Conservation (phyloP, 2,888 invertebrate genomes). For the Trachelus troglodyta region DNA sequence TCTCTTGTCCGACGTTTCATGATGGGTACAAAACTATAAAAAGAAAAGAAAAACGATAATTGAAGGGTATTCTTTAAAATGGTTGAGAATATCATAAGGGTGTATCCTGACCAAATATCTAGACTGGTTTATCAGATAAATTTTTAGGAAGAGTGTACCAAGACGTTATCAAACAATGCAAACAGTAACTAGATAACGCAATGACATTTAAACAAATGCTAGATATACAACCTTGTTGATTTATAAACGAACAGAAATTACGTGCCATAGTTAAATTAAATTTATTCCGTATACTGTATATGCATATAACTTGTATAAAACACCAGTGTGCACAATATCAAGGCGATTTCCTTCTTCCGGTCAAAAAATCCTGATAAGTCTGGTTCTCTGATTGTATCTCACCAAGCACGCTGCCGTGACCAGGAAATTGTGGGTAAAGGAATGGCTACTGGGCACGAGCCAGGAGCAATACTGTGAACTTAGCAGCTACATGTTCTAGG, state of each 20-base stretch:
- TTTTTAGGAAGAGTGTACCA: too few species aligned
- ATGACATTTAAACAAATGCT: not conserved
- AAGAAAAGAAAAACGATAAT: constrained; percentile 27
- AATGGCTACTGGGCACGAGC: not conserved
- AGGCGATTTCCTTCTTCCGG: not conserved
- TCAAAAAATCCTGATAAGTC: not conserved
- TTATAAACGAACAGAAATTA: not conserved
- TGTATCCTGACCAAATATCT: not conserved
- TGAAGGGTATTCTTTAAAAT: constrained; percentile 16
- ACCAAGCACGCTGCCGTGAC: not conserved
- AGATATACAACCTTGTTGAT: not conserved
- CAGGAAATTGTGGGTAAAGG: not conserved
- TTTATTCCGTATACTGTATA: not conserved
- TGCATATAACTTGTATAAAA: not conserved
- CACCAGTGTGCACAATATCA: not conserved
- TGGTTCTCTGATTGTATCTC: not conserved
- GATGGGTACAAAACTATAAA: constrained; percentile 89
- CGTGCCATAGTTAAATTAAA: not conserved
- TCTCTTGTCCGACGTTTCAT: constrained; percentile 87
- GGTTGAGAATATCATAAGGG: not conserved
- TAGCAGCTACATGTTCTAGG: not conserved
- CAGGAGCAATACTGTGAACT: not conserved
- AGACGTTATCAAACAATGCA: not conserved
- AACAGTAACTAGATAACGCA: not conserved
- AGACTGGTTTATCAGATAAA: not conserved